phyloP scores from a whole-genome alignment of 2,113 vertebrate species.

The Menidia beryllina region DNA sequence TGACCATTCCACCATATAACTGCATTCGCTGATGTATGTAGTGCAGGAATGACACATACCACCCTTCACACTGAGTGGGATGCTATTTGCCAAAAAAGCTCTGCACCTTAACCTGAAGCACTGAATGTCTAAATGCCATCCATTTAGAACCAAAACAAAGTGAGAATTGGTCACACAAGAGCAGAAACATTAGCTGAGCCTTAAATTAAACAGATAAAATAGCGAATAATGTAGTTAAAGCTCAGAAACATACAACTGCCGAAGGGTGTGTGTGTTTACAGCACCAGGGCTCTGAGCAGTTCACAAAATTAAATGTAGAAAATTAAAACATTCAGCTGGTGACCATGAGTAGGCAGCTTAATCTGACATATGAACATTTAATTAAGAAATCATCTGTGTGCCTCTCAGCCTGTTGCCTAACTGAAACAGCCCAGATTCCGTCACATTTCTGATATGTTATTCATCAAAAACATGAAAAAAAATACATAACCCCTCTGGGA shows the following conservation, averaged over 20 bases:
- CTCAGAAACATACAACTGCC: not conserved
- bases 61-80: not conserved
- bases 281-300: conserved; percentile 2
- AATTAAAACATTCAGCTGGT: conserved; percentile 15
- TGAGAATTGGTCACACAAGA: not conserved
- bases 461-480: conserved; percentile 17
- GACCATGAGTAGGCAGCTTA: conserved; percentile 36
- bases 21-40: too few relatives aligned
- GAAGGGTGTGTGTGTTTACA: not conserved
- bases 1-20: too few relatives aligned
- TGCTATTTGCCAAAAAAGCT: not conserved
- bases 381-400: conserved; percentile 23
- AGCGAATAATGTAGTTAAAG: not conserved
- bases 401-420: conserved; percentile 38
- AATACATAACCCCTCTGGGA: not conserved
- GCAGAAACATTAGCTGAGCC: not conserved
- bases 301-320: conserved; percentile 34
- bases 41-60: too few relatives aligned
- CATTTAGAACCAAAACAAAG: not conserved
- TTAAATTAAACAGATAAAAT: too few relatives aligned
- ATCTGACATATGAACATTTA: conserved; percentile 48
- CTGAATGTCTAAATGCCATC: too few relatives aligned
- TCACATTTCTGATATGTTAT: conserved; percentile 9
- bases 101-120: not conserved
- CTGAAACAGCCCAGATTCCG: conserved; percentile 16